A percentile compares a stretch with the other conserved stretches of the same genome.
Evolutionary conservation across 2,888 invertebrate genomes (phyloP).

Genomic region (Doris montereyensis): DNA sequence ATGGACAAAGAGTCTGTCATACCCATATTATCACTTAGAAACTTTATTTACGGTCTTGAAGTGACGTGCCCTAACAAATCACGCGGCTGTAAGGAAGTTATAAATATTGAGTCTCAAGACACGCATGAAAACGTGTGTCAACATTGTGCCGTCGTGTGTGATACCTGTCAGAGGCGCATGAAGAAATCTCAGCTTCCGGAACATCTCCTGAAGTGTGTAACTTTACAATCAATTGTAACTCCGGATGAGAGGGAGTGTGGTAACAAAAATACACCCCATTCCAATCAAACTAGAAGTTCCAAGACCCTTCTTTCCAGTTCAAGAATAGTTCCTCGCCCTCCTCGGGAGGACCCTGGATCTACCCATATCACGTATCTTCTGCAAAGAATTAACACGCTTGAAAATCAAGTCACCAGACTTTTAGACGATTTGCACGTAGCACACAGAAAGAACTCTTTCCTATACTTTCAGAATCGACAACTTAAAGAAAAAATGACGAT

Average conservation of each 20-base stretch:
- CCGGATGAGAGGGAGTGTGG: neutral
- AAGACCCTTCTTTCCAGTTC: neutral
- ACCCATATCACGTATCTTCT: slow-evolving; percentile 50
- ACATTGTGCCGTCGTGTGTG: slow-evolving; percentile 62
- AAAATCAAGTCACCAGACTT: slow-evolving; percentile 60
- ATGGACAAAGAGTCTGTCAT: slow-evolving; percentile 49
- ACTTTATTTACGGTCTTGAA: slow-evolving; percentile 63
- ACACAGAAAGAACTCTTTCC: slow-evolving; percentile 57
- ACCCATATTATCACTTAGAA: slow-evolving; percentile 65
- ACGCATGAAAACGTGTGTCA: slow-evolving; percentile 58
- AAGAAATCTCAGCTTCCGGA: slow-evolving; percentile 57
- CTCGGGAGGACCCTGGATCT: neutral
- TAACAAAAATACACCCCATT: no score
- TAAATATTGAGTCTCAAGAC: slow-evolving; percentile 58
- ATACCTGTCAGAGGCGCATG: slow-evolving; percentile 60
- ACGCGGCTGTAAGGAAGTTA: slow-evolving; percentile 59
- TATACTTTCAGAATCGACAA: slow-evolving; percentile 42
- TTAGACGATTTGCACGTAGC: slow-evolving; percentile 63
- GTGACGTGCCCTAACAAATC: slow-evolving; percentile 58
- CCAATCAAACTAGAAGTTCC: neutral
- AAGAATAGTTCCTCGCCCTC: neutral
- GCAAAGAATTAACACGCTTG: slow-evolving; percentile 60
- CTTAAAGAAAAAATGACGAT: slow-evolving; percentile 15
- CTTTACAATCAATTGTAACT: slow-evolving; percentile 42
- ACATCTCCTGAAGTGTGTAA: slow-evolving; percentile 66